Percentiles rank a stretch among this genome's conserved stretches.
Evolutionary conservation across 2,113 vertebrate genomes (phyloP).

Genomic region (Columba livia): DNA sequence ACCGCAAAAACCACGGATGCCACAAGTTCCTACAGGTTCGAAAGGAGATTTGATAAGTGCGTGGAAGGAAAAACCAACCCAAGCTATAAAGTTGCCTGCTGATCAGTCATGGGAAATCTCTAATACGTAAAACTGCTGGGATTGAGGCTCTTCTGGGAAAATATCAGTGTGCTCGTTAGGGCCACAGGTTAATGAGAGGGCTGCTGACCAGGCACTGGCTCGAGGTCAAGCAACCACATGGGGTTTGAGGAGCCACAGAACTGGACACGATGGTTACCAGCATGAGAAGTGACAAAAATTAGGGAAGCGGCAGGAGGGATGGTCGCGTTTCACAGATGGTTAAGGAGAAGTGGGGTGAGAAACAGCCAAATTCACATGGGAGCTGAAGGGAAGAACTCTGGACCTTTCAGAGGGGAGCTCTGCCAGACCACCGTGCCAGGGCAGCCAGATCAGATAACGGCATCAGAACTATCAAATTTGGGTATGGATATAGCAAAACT

Average conservation of each 20-base stretch:
- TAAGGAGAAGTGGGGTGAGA: not conserved
- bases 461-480: not conserved
- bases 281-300: not conserved
- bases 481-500: not conserved
- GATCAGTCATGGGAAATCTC: not conserved
- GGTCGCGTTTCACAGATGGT: not conserved
- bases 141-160: not conserved
- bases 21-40: too few species aligned
- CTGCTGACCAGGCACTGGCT: not conserved
- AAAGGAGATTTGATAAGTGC: not conserved
- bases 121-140: not conserved
- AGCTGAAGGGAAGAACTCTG: not conserved
- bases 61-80: not conserved
- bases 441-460: not conserved
- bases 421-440: not conserved
- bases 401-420: not conserved
- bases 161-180: not conserved
- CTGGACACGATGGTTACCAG: accelerated
- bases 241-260: not conserved
- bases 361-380: not conserved
- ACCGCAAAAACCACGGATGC: not conserved
- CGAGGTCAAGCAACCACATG: accelerated
- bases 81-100: not conserved
- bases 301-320: not conserved
- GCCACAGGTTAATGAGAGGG: not conserved